Evolutionary conservation across 2,888 invertebrate genomes (phyloP).

Genomic region (Ophonus ardosiacus): DNA sequence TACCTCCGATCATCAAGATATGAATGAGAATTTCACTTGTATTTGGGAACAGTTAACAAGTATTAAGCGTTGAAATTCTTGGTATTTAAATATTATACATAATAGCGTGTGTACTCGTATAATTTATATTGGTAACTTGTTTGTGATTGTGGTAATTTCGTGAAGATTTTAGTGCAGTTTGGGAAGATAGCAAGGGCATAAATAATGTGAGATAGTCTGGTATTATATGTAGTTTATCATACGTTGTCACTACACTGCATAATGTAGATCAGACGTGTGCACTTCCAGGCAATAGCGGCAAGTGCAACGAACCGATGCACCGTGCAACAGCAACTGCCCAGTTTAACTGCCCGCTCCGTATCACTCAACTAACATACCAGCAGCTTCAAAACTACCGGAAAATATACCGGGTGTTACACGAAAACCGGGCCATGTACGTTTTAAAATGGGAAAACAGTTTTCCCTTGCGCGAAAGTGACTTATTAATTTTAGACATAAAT

Average conservation of each 20-base stretch:
- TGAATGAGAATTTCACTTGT: no score
- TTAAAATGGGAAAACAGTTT: no score
- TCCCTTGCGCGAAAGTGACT: no score
- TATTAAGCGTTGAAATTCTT: no score
- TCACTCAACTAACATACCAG: neutral
- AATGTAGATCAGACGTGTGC: slow-evolving; percentile 59
- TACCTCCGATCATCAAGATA: no score
- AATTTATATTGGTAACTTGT: neutral
- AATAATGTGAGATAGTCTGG: slow-evolving; percentile 62
- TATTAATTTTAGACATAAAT: no score
- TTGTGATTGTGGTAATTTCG: neutral
- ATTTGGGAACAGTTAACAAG: no score
- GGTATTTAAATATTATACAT: no score
- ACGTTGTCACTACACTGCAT: slow-evolving; percentile 63
- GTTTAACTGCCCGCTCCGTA: neutral
- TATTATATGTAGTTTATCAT: slow-evolving; percentile 64
- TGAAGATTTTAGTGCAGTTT: neutral
- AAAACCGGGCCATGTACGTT: no score
- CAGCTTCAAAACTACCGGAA: neutral
- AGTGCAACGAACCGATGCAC: slow-evolving; percentile 71
- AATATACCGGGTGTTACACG: neutral
- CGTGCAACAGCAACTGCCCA: neutral
- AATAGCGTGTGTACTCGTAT: neutral
- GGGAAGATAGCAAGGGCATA: slow-evolving; percentile 42
- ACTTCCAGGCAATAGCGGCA: slow-evolving; percentile 50